Base-by-base conservation (phyloP, 1,140 invertebrate genomes). In the Nasonia longicornis region DNA sequence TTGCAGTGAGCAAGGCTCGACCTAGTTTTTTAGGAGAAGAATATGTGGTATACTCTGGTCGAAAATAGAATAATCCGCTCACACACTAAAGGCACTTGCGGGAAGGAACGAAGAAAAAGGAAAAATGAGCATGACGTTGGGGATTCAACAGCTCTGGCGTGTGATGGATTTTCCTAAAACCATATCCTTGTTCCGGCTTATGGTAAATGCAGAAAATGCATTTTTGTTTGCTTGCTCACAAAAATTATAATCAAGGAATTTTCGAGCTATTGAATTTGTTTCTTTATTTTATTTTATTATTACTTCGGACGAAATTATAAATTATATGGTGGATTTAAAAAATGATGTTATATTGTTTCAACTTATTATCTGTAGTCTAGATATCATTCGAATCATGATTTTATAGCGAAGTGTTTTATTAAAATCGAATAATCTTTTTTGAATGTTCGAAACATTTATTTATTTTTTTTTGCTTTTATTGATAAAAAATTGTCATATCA, bases 141-240 rank as follows among this genome's bases (percentile, higher is more conserved):
- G 31, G 70, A 79, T 73, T 79, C 20, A 79, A 69, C 38, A 3
- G 10, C 45, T 29, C 29, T 29, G 70, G 35, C 42, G 2, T 16
- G n/a, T 80, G 85, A 88, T 88, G 84, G 86, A 89, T 87, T 83
- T 85, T 85, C 84, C 84, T 89, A 87, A 89, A 88, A 89, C 87
- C 87, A 87, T 87, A 88, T 85, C 83, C 85, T 84, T 88, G 87
- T 88, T 85, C 77, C 74, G 11, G 64, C 81, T 81, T 75, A 80
- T 38, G 58, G n/a, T n/a, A 29, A 58, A 14, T n/a, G 16, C 64
- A 16, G 58, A 52, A 73, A 78, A 78, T 31, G 69, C 10, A 20
- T 67, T 29, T 38, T 75, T 70, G 48, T 69, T 75, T 70, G 35
- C 22, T 52, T 63, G 26, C 26, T 31, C 8, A 70, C 20, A n/a